These are phyloP conservation scores for Drosophila infuscata DNA, from an alignment of 2,888 invertebrate genomes.

Conservation along the genomic window DNA sequence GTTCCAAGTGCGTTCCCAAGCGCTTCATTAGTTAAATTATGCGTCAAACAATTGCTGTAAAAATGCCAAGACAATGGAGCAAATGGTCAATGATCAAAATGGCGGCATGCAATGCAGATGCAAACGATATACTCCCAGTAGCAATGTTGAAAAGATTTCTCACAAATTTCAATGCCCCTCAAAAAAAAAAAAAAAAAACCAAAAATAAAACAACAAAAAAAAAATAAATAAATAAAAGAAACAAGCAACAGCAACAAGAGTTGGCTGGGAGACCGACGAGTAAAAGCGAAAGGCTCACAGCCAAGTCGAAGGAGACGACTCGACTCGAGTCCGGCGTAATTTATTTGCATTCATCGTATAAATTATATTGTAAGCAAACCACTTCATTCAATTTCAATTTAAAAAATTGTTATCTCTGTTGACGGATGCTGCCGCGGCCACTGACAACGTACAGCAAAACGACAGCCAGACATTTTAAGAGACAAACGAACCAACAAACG, in stretches of 20 bases:
- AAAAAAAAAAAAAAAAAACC: constrained; percentile 19
- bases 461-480: constrained; percentile 72
- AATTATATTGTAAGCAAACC: constrained; percentile 85
- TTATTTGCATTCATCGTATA: constrained; percentile 84
- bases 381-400: constrained; percentile 85
- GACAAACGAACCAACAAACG: constrained; percentile 49
- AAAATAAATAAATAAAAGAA: constrained; percentile 19
- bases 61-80: constrained; percentile 59
- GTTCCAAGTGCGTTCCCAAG: constrained; percentile 41
- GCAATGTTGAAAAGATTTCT: constrained; percentile 73
- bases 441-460: constrained; percentile 77
- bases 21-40: constrained; percentile 78
- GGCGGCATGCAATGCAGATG: constrained; percentile 76
- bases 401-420: constrained; percentile 84
- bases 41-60: constrained; percentile 72
- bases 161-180: constrained; percentile 75
- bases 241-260: constrained; percentile 39
- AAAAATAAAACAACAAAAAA: constrained; percentile 15
- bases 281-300: constrained; percentile 67
- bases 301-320: constrained; percentile 39
- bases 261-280: constrained; percentile 54
- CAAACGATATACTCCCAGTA: constrained; percentile 71
- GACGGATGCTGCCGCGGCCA: constrained; percentile 83
- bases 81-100: constrained; percentile 67
- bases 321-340: constrained; percentile 74